Conservation (phyloP, 2,888 invertebrate genomes). For the Microplitis manilae region DNA sequence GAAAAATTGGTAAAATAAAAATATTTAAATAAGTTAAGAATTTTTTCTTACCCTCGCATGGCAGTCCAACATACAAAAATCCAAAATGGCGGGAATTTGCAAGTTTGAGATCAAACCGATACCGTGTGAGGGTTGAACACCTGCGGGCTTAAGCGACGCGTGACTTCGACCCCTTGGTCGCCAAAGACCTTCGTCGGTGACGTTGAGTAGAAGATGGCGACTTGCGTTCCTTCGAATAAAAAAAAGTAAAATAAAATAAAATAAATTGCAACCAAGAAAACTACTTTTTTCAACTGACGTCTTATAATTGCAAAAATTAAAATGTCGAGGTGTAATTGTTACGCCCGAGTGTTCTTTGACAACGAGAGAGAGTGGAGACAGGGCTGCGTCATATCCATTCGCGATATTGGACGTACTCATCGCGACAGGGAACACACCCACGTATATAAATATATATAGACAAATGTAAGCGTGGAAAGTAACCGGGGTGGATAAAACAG, state of each 20-base stretch:
- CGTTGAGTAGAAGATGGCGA: slow-evolving; percentile 16
- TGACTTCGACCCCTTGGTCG: slow-evolving; percentile 21
- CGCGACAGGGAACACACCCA: not conserved
- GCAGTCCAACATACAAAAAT: not conserved
- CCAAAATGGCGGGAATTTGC: slow-evolving; percentile 30
- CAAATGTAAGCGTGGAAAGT: slow-evolving; percentile 5
- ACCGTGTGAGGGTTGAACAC: slow-evolving; percentile 19
- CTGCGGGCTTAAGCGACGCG: slow-evolving; percentile 16
- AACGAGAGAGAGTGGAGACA: slow-evolving; percentile 17
- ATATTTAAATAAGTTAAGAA: too few species aligned
- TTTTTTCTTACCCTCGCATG: slow-evolving; percentile 17
- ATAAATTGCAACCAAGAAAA: not conserved
- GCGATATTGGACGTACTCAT: slow-evolving; percentile 49
- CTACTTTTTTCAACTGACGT: too few species aligned
- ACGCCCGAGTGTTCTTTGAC: not conserved
- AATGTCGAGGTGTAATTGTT: not conserved
- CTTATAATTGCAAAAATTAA: not conserved
- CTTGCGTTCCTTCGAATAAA: not conserved
- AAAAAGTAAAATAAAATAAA: not conserved
- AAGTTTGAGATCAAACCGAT: slow-evolving; percentile 27
- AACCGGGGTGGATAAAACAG: slow-evolving; percentile 40
- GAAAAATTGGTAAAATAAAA: too few species aligned
- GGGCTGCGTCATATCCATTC: slow-evolving; percentile 48
- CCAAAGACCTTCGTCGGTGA: slow-evolving; percentile 8
- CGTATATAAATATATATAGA: slow-evolving; percentile 1